Evolutionary conservation across 2,888 invertebrate species (phyloP).

Genomic region (Baronia brevicornis): DNA sequence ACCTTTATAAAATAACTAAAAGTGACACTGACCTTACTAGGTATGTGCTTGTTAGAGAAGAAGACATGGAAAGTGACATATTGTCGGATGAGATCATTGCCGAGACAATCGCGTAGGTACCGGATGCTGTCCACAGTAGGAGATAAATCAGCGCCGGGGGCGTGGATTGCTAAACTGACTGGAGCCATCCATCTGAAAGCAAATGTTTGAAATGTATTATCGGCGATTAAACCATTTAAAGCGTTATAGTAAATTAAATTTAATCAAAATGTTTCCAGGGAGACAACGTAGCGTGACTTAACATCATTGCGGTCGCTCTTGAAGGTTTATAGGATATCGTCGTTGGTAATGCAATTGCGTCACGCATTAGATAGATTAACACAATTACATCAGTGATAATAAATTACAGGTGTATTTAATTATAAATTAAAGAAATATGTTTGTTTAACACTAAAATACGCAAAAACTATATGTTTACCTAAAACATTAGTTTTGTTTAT

Average conservation of each 20-base stretch:
- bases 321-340: slow-evolving; percentile 12
- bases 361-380: slow-evolving; percentile 11
- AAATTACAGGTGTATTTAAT: neutral
- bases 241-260: slow-evolving; percentile 3
- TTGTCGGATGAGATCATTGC: slow-evolving; percentile 81
- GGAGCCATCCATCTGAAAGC: slow-evolving; percentile 86
- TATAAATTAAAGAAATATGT: too few species aligned
- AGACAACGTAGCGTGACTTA: slow-evolving; percentile 11
- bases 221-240: slow-evolving; percentile 6
- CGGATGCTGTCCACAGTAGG: slow-evolving; percentile 87
- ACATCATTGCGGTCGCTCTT: slow-evolving; percentile 4
- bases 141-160: slow-evolving; percentile 88
- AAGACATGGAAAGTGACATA: slow-evolving; percentile 92
- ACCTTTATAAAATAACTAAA: slow-evolving; percentile 3
- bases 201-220: slow-evolving; percentile 6
- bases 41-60: slow-evolving; percentile 91
- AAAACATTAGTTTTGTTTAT: too few species aligned
- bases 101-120: slow-evolving; percentile 85
- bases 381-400: neutral
- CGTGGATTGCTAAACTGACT: slow-evolving; percentile 89
- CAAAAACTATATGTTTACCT: too few species aligned
- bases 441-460: too few species aligned
- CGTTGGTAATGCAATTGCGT: slow-evolving; percentile 8
- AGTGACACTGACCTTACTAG: slow-evolving; percentile 60
- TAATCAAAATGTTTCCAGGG: slow-evolving; percentile 5